phyloP scores from a whole-genome alignment of 2,888 invertebrate genomes.

The Clusia tigrina region DNA sequence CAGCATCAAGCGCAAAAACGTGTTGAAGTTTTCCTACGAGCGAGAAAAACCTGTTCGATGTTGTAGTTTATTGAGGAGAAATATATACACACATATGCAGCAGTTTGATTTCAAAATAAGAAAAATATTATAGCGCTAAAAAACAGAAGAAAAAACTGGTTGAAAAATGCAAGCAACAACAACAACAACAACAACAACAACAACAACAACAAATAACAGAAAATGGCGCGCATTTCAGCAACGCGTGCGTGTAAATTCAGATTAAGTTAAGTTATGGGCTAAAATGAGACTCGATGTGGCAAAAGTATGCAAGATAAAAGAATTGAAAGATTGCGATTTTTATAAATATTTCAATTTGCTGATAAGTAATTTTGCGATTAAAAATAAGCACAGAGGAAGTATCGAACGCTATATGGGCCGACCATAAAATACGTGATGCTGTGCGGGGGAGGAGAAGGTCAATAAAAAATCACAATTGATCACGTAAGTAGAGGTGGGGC shows the following conservation, averaged over 20 bases:
- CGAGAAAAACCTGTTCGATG: slow-evolving; percentile 7
- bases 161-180: background rate
- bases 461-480: too few relatives aligned
- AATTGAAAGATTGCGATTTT: too few relatives aligned
- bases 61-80: background rate
- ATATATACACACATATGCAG: background rate
- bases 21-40: background rate
- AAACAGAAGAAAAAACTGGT: background rate
- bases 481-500: too few relatives aligned
- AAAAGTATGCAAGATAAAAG: too few relatives aligned
- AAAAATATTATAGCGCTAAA: background rate
- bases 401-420: too few relatives aligned
- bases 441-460: too few relatives aligned
- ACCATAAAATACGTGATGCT: too few relatives aligned
- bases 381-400: too few relatives aligned
- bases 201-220: background rate
- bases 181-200: background rate
- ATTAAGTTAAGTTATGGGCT: background rate
- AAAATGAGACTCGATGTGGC: background rate
- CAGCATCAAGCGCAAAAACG: background rate
- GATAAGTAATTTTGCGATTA: too few relatives aligned
- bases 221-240: background rate
- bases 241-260: background rate
- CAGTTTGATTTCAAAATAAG: background rate
- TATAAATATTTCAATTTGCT: too few relatives aligned